Evolutionary conservation across 1,140 invertebrate species (phyloP).

Genomic region (Eulimnadia texana): DNA sequence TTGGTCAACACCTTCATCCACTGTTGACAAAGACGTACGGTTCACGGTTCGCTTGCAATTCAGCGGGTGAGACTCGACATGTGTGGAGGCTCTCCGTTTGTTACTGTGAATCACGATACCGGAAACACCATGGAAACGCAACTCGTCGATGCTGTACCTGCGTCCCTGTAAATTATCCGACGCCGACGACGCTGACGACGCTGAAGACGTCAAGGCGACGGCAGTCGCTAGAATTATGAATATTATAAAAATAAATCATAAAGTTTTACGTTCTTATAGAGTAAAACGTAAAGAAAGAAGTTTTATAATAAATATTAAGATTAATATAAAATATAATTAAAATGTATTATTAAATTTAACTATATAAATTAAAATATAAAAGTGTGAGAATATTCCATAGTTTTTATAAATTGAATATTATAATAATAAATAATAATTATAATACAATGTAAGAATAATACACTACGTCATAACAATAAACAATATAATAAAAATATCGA

Average conservation of each 20-base stretch:
- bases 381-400: too few relatives aligned
- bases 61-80: not conserved
- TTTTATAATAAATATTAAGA: too few relatives aligned
- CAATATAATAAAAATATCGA: too few relatives aligned
- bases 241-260: too few relatives aligned
- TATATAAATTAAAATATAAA: too few relatives aligned
- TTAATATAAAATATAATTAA: too few relatives aligned
- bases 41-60: not conserved
- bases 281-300: too few relatives aligned
- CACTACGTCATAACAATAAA: not conserved
- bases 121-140: not conserved
- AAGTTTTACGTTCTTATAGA: too few relatives aligned
- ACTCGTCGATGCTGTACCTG: conserved; percentile 11
- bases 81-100: not conserved
- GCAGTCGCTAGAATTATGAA: too few relatives aligned
- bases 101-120: not conserved
- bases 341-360: too few relatives aligned
- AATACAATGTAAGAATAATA: not conserved
- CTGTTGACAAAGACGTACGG: not conserved
- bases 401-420: too few relatives aligned
- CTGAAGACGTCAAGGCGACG: not conserved
- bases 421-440: not conserved
- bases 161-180: not conserved
- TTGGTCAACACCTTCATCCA: not conserved
- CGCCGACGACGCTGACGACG: not conserved